These are phyloP conservation scores for Megaustenia siamemsis DNA, from an alignment of 2,888 invertebrate genomes.

Conservation along the genomic window DNA sequence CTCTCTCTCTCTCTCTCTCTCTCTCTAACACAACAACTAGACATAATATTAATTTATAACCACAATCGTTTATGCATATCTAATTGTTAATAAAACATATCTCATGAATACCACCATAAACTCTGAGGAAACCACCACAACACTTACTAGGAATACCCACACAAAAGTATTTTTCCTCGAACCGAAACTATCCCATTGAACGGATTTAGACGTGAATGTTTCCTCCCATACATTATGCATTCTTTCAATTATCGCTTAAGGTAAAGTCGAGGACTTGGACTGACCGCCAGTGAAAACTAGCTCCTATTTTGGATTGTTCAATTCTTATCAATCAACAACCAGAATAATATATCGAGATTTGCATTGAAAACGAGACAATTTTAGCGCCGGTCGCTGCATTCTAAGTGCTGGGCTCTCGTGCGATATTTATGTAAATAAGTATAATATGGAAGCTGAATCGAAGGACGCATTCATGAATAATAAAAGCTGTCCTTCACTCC, in stretches of 20 bases:
- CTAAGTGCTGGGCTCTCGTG: constrained; percentile 20
- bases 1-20: no score
- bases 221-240: constrained; percentile 49
- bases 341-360: constrained; percentile 46
- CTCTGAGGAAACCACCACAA: no score
- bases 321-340: constrained; percentile 50
- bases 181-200: no score
- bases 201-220: no score
- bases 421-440: constrained; percentile 53
- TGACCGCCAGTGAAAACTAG: neutral
- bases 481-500: constrained; percentile 21
- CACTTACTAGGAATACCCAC: no score
- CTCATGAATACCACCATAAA: no score
- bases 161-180: no score
- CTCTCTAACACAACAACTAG: no score
- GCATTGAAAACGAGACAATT: constrained; percentile 44
- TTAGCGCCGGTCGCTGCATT: constrained; percentile 26
- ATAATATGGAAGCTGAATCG: constrained; percentile 45
- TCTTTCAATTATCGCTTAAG: constrained; percentile 34
- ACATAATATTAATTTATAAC: no score
- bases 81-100: no score
- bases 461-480: constrained; percentile 49
- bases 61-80: no score
- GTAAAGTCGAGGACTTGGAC: constrained; percentile 9
- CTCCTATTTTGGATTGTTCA: constrained; percentile 23